phyloP scores from a whole-genome alignment of 2,888 invertebrate species.

The Galeopsomyia nigrocyanea region DNA sequence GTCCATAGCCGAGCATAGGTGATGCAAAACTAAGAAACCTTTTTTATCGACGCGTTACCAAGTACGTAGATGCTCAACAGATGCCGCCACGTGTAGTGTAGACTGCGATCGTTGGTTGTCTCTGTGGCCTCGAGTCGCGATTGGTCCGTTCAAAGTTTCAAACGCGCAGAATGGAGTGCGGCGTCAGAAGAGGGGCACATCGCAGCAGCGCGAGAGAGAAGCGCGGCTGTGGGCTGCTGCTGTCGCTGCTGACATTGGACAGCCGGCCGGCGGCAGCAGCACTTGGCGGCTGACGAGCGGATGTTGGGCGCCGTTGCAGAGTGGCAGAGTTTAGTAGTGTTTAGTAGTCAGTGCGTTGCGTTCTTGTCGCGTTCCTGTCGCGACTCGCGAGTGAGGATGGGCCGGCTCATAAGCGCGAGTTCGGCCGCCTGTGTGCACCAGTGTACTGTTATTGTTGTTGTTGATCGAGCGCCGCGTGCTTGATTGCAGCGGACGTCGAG shows the following conservation, averaged over 20 bases:
- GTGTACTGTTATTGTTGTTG: no score
- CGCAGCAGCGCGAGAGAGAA: not conserved
- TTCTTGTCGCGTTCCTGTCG: not conserved
- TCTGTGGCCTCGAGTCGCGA: not conserved
- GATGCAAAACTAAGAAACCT: not conserved
- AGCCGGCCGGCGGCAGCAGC: conserved; percentile 64
- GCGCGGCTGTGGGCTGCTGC: no score
- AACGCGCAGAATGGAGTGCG: not conserved
- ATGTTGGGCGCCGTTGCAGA: conserved; percentile 48
- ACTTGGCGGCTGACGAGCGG: conserved; percentile 61
- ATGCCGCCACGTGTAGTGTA: not conserved
- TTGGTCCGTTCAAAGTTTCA: not conserved
- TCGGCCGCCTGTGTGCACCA: no score
- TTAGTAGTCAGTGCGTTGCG: not conserved
- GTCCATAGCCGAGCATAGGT: no score
- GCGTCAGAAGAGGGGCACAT: no score
- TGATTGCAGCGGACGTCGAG: no score
- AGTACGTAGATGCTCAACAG: not conserved
- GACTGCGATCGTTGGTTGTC: not conserved
- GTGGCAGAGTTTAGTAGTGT: not conserved
- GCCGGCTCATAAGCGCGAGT: no score
- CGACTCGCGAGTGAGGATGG: no score
- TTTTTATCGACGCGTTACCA: not conserved
- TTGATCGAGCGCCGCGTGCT: no score
- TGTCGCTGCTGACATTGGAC: not conserved